These are phyloP conservation scores for Lonchura striata DNA, from an alignment of 2,113 vertebrate genomes.

Conservation along the genomic window DNA sequence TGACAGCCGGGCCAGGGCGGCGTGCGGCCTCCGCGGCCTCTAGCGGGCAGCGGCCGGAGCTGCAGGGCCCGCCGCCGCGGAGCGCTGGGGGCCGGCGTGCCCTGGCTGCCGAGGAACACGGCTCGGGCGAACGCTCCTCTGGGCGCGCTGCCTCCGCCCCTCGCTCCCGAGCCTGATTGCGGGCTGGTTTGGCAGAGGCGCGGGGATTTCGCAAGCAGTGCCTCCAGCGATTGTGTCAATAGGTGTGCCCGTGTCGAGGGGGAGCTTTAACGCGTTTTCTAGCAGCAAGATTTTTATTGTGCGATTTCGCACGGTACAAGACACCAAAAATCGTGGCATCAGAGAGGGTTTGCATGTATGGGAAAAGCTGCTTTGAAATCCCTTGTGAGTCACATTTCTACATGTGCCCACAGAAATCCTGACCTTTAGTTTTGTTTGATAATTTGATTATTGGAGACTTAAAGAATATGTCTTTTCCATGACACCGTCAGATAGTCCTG, in stretches of 20 bases:
- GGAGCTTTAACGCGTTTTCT: not conserved
- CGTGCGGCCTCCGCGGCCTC: conserved; percentile 72
- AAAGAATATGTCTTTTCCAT: not conserved
- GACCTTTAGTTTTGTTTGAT: not conserved
- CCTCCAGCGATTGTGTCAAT: not conserved
- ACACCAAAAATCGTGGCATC: accelerated
- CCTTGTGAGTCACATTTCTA: not conserved
- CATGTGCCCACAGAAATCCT: not conserved
- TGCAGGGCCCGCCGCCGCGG: conserved; percentile 3
- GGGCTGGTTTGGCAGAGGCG: not conserved
- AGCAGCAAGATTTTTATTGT: not conserved
- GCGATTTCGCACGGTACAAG: not conserved
- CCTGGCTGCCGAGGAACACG: not conserved
- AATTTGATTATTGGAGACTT: not conserved
- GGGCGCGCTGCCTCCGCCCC: not conserved
- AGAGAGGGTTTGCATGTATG: accelerated
- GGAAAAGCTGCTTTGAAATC: not conserved
- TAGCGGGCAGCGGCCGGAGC: conserved; percentile 61
- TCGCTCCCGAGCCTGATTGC: not conserved
- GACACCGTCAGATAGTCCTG: not conserved
- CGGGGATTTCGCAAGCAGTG: not conserved
- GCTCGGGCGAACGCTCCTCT: not conserved
- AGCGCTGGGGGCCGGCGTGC: too few species aligned
- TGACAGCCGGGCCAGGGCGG: not conserved
- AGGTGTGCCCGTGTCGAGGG: not conserved